A percentile compares a stretch with the other conserved stretches of the same genome.
These are phyloP conservation scores for Lochmaea crataegi DNA, from an alignment of 2,888 invertebrate genomes.

Conservation along the genomic window DNA sequence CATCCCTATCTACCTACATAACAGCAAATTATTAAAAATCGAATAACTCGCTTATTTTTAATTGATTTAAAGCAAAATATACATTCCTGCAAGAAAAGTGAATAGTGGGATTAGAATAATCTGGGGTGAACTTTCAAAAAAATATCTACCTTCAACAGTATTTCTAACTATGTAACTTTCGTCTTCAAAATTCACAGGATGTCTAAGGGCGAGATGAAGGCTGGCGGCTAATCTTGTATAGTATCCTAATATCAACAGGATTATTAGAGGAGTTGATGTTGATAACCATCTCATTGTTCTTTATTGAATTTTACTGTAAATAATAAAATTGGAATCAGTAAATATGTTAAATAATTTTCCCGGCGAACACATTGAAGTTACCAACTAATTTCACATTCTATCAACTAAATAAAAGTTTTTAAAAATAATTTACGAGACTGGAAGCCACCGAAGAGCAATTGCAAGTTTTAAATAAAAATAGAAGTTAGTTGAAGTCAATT, in stretches of 20 bases:
- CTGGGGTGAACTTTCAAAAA: no score
- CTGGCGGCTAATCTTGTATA: slow-evolving; percentile 30
- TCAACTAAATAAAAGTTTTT: background rate
- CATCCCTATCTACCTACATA: no score
- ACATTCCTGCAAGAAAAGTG: no score
- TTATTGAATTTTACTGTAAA: slow-evolving; percentile 6
- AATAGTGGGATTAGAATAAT: no score
- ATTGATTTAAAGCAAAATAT: no score
- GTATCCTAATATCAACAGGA: slow-evolving; percentile 27
- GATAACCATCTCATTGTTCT: slow-evolving; percentile 30
- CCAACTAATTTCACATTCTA: no score
- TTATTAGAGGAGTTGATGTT: slow-evolving; percentile 19
- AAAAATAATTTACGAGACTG: background rate
- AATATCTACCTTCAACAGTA: slow-evolving; percentile 24
- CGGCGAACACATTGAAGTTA: no score
- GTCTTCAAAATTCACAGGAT: slow-evolving; percentile 28
- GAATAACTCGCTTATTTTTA: no score
- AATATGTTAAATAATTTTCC: no score
- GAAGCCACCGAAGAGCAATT: background rate
- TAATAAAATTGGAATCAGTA: slow-evolving; percentile 1
- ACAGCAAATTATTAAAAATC: no score
- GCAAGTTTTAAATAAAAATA: background rate
- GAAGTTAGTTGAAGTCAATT: background rate
- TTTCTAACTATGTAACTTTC: slow-evolving; percentile 13
- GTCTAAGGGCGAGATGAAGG: slow-evolving; percentile 15